These are phyloP conservation scores for Pangasius mekongensis DNA, from an alignment of 2,797 vertebrate genomes.

Conservation along the genomic window DNA sequence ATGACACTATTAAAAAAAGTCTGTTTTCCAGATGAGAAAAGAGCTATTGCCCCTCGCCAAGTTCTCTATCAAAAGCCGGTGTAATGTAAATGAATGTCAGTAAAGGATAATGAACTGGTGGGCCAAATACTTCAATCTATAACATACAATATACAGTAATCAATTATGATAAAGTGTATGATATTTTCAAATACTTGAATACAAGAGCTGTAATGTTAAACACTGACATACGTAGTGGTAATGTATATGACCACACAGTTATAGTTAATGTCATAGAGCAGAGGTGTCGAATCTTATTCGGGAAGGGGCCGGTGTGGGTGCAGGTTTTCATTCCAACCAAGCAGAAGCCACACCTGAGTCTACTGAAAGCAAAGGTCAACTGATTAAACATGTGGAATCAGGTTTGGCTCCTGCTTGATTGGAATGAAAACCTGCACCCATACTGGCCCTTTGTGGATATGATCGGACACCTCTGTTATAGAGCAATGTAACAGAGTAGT, in stretches of 20 bases:
- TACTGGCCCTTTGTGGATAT: no score
- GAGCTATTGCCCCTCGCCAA: neutral
- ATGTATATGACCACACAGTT: neutral
- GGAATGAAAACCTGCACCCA: no score
- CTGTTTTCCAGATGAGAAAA: slow-evolving; percentile 21
- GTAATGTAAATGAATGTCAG: neutral
- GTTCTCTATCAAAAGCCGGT: neutral
- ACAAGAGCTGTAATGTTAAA: neutral
- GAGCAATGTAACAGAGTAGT: neutral
- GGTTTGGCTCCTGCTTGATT: no score
- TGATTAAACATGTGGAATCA: no score
- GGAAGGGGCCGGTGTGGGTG: no score
- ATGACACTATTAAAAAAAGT: neutral
- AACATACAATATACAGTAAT: neutral
- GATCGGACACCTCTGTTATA: neutral
- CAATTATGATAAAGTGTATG: neutral
- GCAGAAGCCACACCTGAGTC: no score
- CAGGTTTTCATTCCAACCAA: no score
- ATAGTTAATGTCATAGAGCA: neutral
- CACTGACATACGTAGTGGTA: neutral
- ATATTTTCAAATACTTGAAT: neutral
- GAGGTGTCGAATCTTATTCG: no score
- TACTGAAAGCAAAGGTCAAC: no score
- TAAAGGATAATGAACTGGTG: neutral
- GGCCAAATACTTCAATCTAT: neutral